These are phyloP conservation scores for Grammomys surdaster DNA, from an alignment of 2,113 vertebrate species.

Conservation along the genomic window DNA sequence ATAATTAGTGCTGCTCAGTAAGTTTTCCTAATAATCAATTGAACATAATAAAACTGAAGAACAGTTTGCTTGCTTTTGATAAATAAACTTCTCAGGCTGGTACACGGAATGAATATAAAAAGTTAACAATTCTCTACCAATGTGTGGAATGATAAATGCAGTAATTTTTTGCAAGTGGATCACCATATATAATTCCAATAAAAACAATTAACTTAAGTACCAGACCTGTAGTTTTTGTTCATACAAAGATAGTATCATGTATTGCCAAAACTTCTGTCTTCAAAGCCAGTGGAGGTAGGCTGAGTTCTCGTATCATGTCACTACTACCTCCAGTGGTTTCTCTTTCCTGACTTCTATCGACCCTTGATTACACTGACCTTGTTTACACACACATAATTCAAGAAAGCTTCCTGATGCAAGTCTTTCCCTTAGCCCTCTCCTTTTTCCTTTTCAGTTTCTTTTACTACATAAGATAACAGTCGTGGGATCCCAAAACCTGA, in stretches of 20 bases:
- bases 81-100: neutral
- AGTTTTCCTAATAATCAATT: constrained; percentile 42
- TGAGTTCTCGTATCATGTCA: neutral
- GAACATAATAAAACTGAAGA: constrained; percentile 17
- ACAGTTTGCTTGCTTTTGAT: constrained; percentile 4
- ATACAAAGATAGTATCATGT: constrained; percentile 7
- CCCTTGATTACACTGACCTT: constrained; percentile 7
- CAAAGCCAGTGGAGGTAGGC: constrained; percentile 7
- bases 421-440: neutral
- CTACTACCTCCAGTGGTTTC: neutral
- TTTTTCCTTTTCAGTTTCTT: neutral
- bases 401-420: neutral
- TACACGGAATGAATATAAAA: neutral
- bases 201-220: constrained; percentile 13
- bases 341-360: constrained; percentile 18
- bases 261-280: neutral
- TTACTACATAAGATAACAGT: neutral
- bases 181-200: neutral
- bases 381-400: neutral
- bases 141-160: neutral
- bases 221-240: neutral
- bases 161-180: constrained; percentile 23
- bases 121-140: neutral
- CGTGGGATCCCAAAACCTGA: neutral
- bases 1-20: neutral